Evolutionary conservation across 2,113 vertebrate genomes (phyloP).

Genomic region (Gasterosteus aculeatus): DNA sequence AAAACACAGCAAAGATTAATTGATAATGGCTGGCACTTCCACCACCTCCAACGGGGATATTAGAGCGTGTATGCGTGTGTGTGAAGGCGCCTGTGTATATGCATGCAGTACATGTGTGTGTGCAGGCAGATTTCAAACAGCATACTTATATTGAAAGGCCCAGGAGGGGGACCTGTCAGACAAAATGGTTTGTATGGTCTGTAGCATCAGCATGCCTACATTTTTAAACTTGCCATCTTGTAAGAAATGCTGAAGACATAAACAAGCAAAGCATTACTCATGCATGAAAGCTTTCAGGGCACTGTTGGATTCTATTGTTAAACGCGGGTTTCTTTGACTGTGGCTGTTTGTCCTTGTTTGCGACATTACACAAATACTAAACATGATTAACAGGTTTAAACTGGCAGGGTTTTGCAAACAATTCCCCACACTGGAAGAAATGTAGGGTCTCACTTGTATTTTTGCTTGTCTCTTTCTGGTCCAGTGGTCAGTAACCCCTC

Average conservation of each 20-base stretch:
- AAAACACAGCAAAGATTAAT: conserved; percentile 83
- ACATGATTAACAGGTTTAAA: conserved; percentile 34
- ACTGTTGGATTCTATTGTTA: conserved; percentile 50
- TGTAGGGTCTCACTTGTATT: conserved; percentile 18
- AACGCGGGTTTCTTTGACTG: conserved; percentile 44
- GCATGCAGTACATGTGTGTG: conserved; percentile 56
- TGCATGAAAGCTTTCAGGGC: conserved; percentile 58
- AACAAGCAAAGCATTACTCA: conserved; percentile 76
- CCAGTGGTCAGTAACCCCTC: conserved; percentile 52
- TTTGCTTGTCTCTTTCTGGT: conserved; percentile 16
- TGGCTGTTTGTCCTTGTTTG: conserved; percentile 36
- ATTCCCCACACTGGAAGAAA: conserved; percentile 13
- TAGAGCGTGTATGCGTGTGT: conserved; percentile 32
- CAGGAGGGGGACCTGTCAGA: conserved; percentile 77
- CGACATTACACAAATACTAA: conserved; percentile 32
- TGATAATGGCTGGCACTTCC: conserved; percentile 82
- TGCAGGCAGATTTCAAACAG: conserved; percentile 76
- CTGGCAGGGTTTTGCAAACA: conserved; percentile 17
- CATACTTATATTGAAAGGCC: conserved; percentile 72
- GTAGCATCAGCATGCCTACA: conserved; percentile 62
- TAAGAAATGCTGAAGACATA: conserved; percentile 71
- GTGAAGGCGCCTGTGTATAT: conserved; percentile 37
- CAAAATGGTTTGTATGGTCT: conserved; percentile 72
- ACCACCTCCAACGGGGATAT: conserved; percentile 79
- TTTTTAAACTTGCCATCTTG: conserved; percentile 68